These are phyloP conservation scores for Drosophila lacertosa DNA, from an alignment of 1,140 invertebrate species.

Conservation along the genomic window DNA sequence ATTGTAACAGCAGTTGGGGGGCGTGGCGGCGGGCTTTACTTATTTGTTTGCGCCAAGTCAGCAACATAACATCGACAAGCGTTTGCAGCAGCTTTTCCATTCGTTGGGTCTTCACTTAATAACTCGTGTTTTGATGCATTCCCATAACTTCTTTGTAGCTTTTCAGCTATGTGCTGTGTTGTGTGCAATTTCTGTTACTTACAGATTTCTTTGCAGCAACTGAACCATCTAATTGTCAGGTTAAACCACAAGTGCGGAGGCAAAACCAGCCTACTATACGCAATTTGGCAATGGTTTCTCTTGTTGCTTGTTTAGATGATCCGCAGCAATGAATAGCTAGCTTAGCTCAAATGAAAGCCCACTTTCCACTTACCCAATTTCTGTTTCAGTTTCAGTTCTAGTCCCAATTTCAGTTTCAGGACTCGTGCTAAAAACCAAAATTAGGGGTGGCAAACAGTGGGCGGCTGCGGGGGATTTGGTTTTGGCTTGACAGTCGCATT, in stretches of 20 bases:
- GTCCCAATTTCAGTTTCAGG: slow-evolving; percentile 22
- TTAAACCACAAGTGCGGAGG: slow-evolving; percentile 52
- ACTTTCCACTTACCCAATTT: slow-evolving; percentile 22
- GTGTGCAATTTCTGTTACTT: slow-evolving; percentile 1
- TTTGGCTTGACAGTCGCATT: slow-evolving; percentile 47
- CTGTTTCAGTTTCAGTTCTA: slow-evolving; percentile 28
- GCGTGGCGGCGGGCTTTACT: background rate
- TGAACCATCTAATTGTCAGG: slow-evolving; percentile 75
- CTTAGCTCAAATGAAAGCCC: slow-evolving; percentile 68
- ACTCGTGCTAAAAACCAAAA: slow-evolving; percentile 60
- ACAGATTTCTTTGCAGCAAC: slow-evolving; percentile 6
- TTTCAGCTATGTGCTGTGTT: background rate
- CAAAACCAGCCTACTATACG: slow-evolving; percentile 40
- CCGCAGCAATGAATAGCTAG: slow-evolving; percentile 76
- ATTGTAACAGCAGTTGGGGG: too few relatives aligned
- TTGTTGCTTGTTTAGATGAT: slow-evolving; percentile 80
- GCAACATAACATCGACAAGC: slow-evolving; percentile 43
- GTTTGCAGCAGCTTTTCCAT: slow-evolving; percentile 10
- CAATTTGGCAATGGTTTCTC: slow-evolving; percentile 54
- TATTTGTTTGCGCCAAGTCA: slow-evolving; percentile 44
- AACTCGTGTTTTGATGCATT: slow-evolving; percentile 8
- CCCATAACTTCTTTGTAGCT: background rate
- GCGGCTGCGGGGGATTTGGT: slow-evolving; percentile 17
- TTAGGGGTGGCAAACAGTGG: slow-evolving; percentile 45
- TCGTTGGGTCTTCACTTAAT: slow-evolving; percentile 12